Conservation (phyloP, 30 jellyfish, hydroid and myxozoan species). For the Hydractinia echinata region DNA sequence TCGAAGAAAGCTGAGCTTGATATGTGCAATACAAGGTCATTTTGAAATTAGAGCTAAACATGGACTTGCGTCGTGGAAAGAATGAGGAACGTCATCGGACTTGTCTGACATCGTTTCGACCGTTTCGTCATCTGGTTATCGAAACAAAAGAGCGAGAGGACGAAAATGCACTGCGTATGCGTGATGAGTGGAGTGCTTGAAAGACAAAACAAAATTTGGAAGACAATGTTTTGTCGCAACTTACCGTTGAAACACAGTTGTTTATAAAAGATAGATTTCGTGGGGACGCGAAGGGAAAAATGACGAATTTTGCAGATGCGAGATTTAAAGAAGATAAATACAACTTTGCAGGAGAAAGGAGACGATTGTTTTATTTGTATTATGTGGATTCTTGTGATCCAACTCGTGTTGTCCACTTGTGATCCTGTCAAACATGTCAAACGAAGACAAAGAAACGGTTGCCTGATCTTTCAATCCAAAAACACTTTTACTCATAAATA, state of each 20-base stretch:
- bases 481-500: no score
- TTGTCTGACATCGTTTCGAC: slow-evolving; percentile 22
- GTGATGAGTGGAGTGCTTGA: no score
- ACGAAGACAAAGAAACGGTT: no score
- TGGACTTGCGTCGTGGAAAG: slow-evolving; percentile 9
- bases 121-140: slow-evolving; percentile 1
- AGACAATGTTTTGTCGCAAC: not conserved
- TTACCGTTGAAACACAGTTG: not conserved
- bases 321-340: slow-evolving; percentile 1
- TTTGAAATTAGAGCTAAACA: not conserved
- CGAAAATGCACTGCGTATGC: no score
- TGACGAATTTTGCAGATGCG: not conserved
- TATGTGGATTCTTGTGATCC: slow-evolving; percentile 8
- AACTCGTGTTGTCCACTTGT: slow-evolving; percentile 10
- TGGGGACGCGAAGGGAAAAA: not conserved
- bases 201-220: not conserved
- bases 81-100: slow-evolving; percentile 9
- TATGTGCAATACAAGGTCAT: no score
- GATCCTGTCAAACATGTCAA: not conserved
- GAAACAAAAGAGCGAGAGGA: no score
- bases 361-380: slow-evolving; percentile 8
- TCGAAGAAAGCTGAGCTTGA: no score
- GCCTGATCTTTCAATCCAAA: no score
- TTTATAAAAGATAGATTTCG: not conserved
- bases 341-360: not conserved